Base-by-base conservation (phyloP, 2,113 vertebrate species). In the Coptodon rendalli region DNA sequence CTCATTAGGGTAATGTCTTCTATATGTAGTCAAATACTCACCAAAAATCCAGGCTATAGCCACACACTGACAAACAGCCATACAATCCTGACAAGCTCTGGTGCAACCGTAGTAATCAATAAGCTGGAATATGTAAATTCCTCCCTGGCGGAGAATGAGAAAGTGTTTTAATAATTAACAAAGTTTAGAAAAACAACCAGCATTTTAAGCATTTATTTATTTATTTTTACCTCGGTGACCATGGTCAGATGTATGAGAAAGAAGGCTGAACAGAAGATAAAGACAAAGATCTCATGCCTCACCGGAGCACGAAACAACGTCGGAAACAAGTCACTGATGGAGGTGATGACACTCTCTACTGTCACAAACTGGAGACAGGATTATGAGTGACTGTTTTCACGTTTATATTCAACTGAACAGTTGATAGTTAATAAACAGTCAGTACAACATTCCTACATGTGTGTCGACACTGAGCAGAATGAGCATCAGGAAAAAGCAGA, bases 401-500 rank as follows among this genome's bases (percentile, higher is more conserved):
- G 27, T 50, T 29, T n/a, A 50, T 78, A 11, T 19, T 50, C 16
- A 78, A 17, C 43, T 12, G 6, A 50, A 50, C 14, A 9, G 9
- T 19, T 61, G 36, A 17, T 73, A 45, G 13, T 73, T 45, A 73
- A 73, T 29, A 48, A 48, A 19, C 7, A 27, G 4, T 5, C 19
- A 13, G 6, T 45, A 5, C 4, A 43, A 19, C 3, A 27, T 29
- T 19, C 52, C 80, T 81, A 96, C 95, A 27, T 96, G 92, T 78
- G 94, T 92, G 83, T 96, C 95, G 13, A 96, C 87, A 3, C 80
- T 89, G 27, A 96, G 87, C 0, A 96, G 59, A 78, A 96, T 54
- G 17, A 96, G 88, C 96, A 96, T 95, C 45, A 95, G 82, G 85
- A 96, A 96, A 63, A 96, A 96, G 50, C 91, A 94, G 66, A 78